phyloP scores from a whole-genome alignment of 2,797 vertebrate genomes.

The Gastrophryne carolinensis region DNA sequence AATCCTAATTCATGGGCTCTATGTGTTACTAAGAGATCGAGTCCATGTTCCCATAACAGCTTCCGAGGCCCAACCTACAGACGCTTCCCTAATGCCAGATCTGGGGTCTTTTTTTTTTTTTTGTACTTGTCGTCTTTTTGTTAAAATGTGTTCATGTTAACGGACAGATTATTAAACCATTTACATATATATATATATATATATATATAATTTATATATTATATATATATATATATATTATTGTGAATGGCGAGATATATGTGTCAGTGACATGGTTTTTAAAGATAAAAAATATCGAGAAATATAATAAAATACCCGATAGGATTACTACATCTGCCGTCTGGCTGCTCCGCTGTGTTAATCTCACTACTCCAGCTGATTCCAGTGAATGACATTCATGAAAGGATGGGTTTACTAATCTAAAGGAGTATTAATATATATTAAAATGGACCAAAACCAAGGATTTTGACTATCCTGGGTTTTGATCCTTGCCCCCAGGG shows the following conservation, averaged over 20 bases:
- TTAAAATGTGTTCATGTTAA: too few relatives aligned
- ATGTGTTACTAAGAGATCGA: slow-evolving; percentile 7
- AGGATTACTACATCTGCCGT: slow-evolving; percentile 6
- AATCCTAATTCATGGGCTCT: neutral
- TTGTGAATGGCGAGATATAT: neutral
- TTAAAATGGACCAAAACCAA: too few relatives aligned
- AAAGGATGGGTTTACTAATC: too few relatives aligned
- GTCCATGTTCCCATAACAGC: slow-evolving; percentile 9
- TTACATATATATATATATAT: too few relatives aligned
- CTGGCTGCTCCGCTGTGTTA: neutral
- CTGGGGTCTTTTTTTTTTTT: neutral
- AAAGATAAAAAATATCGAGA: neutral
- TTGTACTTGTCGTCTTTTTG: neutral
- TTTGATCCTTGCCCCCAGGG: too few relatives aligned
- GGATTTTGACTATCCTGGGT: too few relatives aligned
- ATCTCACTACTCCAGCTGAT: neutral
- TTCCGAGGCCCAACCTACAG: neutral
- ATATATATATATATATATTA: neutral
- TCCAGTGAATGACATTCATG: too few relatives aligned
- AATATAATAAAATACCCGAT: neutral
- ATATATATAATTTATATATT: neutral
- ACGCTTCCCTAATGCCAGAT: neutral
- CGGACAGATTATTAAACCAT: neutral
- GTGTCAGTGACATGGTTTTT: neutral
- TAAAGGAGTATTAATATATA: too few relatives aligned